These are phyloP conservation scores for Macrophya alboannulata DNA, from an alignment of 2,888 invertebrate species.

Conservation along the genomic window DNA sequence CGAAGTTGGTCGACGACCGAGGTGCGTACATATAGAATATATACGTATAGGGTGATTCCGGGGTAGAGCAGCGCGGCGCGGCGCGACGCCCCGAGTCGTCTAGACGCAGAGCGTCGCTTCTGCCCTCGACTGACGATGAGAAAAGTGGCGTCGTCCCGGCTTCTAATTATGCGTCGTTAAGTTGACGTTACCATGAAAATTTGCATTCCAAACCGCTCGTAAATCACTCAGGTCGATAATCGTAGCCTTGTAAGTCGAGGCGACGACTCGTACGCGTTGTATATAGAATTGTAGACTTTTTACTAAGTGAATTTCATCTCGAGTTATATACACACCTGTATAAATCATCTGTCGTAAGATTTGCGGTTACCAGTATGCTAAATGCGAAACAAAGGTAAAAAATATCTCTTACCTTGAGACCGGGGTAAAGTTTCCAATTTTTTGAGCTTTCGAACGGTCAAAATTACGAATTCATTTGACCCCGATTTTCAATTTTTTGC, in stretches of 20 bases:
- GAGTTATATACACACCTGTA: constrained; percentile 7
- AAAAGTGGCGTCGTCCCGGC: constrained; percentile 49
- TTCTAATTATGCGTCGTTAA: constrained; percentile 54
- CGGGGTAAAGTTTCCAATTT: too few relatives aligned
- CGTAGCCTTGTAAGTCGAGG: constrained; percentile 36
- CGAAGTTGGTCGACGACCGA: constrained; percentile 21
- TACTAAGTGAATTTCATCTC: constrained; percentile 37
- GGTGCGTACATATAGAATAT: constrained; percentile 23
- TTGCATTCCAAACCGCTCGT: constrained; percentile 49
- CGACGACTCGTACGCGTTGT: background rate
- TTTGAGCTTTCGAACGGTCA: too few relatives aligned
- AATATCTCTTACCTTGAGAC: background rate
- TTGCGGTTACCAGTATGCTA: background rate
- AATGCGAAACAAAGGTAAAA: background rate
- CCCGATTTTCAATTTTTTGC: too few relatives aligned
- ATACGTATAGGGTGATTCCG: constrained; percentile 8
- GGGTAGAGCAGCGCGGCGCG: background rate
- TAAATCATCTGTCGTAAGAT: constrained; percentile 15
- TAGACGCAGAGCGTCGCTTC: constrained; percentile 45
- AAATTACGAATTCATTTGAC: too few relatives aligned
- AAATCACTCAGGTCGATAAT: constrained; percentile 52
- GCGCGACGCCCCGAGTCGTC: constrained; percentile 39
- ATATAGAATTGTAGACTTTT: background rate
- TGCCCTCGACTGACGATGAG: constrained; percentile 9
- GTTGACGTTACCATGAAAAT: constrained; percentile 51